Evolutionary conservation across 2,797 vertebrate genomes (phyloP), one percentile per base, ranked within the genome.

Genomic region (Gambusia yucatana): DNA sequence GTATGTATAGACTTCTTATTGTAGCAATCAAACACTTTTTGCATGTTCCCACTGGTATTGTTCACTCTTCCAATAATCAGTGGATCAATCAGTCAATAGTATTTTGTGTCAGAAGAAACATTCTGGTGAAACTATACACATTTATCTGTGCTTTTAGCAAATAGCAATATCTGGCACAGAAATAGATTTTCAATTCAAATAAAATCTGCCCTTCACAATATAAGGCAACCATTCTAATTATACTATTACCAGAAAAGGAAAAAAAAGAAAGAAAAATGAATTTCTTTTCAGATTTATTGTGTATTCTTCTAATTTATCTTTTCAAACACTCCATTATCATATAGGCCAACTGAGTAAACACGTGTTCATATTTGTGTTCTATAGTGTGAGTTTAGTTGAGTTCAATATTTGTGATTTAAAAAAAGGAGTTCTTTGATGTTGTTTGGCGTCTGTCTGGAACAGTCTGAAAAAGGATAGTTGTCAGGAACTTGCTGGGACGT

Each of bases 381-480:
- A 44, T 6, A 44, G 41, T 44, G n/a, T 25, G 67, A 70, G 39
- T 69, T 52, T 43, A 44, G 65, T 46, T 71, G 41, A 71, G 67
- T 46, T 67, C 63, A 67, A 67, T 67, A 67, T 67, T 67, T 67
- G 63, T 67, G 20, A 67, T 67, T 41, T 65, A 0, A 39, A 65
- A 65, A 13, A 43, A 17, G 6, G 25, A 28, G 25, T 44, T 44
- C 2, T 46, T 46, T 14, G 10, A 55, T 25, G 13, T n/a, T 55
- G 16, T 67, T 76, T 36, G 71, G 67, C 25, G 72, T 78, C 75
- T 71, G 74, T 78, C 81, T 89, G 74, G 82, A 90, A 90, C 73
- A 61, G 73, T 86, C 80, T 47, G 17, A 80, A 76, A 72, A 70
- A 41, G 11, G 22, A 9, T n/a, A n/a, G 5, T 25, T n/a, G 39